Percentiles rank a stretch among this genome's conserved stretches.
These are phyloP conservation scores for Microtus pennsylvanicus DNA, from an alignment of 2,113 vertebrate genomes.

Conservation along the genomic window DNA sequence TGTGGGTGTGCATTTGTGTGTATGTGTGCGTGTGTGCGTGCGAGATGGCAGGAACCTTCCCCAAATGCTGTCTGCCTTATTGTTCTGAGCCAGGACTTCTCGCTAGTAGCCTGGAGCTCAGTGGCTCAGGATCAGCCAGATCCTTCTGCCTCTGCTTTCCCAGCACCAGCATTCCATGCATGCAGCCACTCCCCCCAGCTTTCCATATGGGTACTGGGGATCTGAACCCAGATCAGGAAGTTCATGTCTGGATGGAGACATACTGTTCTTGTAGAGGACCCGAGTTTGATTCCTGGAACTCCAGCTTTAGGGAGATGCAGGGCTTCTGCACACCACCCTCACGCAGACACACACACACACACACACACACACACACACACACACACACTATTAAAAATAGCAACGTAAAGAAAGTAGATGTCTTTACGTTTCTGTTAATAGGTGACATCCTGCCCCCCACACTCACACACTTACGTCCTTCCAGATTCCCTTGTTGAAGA, in stretches of 20 bases:
- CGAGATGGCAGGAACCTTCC: not conserved
- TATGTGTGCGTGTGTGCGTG: no score
- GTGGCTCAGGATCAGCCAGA: no score
- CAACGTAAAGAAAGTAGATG: no score
- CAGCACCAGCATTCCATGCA: no score
- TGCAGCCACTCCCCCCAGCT: no score
- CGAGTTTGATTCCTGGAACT: not conserved
- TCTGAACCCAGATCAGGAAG: not conserved
- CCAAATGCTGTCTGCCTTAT: no score
- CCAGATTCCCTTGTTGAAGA: not conserved
- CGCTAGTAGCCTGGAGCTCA: not conserved
- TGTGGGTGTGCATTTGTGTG: no score
- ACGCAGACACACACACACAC: not conserved
- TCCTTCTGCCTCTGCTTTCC: not conserved
- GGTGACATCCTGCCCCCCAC: not conserved
- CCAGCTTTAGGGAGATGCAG: not conserved
- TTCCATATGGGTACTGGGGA: no score
- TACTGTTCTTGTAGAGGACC: not conserved
- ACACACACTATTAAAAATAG: not conserved
- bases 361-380: no score
- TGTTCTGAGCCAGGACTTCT: not conserved
- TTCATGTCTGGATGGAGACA: not conserved
- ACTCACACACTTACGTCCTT: rapidly evolving
- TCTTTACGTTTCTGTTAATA: not conserved
- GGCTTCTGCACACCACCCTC: not conserved